Conservation (phyloP, 1,140 invertebrate genomes). For the Drosophila carrolli region DNA sequence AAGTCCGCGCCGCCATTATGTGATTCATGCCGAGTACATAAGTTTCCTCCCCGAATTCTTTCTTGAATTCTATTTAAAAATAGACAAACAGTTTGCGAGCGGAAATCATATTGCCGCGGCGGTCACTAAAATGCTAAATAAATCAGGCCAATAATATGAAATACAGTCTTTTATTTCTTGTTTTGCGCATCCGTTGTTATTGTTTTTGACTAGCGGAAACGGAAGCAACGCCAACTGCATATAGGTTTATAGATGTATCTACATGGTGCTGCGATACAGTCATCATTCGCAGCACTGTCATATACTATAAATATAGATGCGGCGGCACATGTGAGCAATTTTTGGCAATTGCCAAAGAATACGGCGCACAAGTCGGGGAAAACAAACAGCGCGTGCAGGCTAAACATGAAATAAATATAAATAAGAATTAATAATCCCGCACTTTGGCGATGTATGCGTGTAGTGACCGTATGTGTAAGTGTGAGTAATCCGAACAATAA, state of each 20-base stretch:
- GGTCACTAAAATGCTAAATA: conserved; percentile 49
- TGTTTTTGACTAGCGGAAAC: conserved; percentile 57
- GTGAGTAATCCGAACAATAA: conserved; percentile 56
- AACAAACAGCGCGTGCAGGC: conserved; percentile 57
- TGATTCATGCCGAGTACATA: conserved; percentile 53
- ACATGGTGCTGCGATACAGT: conserved; percentile 27
- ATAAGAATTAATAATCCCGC: conserved; percentile 34
- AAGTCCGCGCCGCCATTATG: conserved; percentile 47
- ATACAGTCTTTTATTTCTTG: conserved; percentile 12
- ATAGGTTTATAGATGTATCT: conserved; percentile 26
- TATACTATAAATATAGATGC: conserved; percentile 31
- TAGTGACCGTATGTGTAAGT: conserved; percentile 37
- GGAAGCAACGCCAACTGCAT: conserved; percentile 59
- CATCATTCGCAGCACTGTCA: conserved; percentile 30
- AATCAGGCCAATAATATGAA: conserved; percentile 51
- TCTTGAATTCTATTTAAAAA: conserved; percentile 73
- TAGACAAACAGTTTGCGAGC: conserved; percentile 60
- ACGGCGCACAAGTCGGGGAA: conserved; percentile 35
- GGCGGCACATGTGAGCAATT: conserved; percentile 61
- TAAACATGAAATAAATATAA: conserved; percentile 42
- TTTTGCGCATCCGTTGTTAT: not conserved
- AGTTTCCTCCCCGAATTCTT: conserved; percentile 35
- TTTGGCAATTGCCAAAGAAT: conserved; percentile 51
- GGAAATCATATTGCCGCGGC: conserved; percentile 68
- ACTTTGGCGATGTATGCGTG: conserved; percentile 11